Percentiles rank a stretch among this genome's conserved stretches.
phyloP scores from a whole-genome alignment of 2,888 invertebrate genomes.

The Drosophila setosimentum region DNA sequence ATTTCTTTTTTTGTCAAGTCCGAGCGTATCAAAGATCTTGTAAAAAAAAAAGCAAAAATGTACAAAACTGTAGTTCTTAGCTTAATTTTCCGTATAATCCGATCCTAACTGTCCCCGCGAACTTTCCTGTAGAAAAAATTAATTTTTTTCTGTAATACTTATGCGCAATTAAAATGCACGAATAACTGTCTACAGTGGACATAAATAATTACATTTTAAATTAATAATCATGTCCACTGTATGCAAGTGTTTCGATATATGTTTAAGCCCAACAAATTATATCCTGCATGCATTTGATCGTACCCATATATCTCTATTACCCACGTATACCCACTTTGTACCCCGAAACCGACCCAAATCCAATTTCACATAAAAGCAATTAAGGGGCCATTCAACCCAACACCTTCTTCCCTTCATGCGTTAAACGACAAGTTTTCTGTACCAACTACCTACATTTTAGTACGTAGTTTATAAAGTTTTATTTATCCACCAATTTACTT shows the following conservation, averaged over 20 bases:
- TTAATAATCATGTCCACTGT: conserved; percentile 19
- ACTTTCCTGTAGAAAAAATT: conserved; percentile 29
- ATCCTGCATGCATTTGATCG: conserved; percentile 57
- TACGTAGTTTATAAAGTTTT: conserved; percentile 29
- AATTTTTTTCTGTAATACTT: conserved; percentile 2
- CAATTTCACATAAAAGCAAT: conserved; percentile 22
- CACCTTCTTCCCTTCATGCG: conserved; percentile 18
- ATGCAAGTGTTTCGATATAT: conserved; percentile 6
- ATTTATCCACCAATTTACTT: conserved; percentile 51
- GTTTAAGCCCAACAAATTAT: conserved; percentile 15
- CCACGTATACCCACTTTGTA: conserved; percentile 5
- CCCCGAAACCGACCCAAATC: conserved; percentile 27
- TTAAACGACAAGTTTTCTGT: conserved; percentile 19
- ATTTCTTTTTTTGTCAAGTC: conserved; percentile 42
- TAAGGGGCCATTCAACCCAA: conserved; percentile 23
- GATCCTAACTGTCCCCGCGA: conserved; percentile 50
- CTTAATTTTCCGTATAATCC: conserved; percentile 57
- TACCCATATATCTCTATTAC: conserved; percentile 3
- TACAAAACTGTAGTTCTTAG: conserved; percentile 61
- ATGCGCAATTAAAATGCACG: conserved; percentile 17
- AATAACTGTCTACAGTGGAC: conserved; percentile 28
- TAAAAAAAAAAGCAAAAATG: conserved; percentile 31
- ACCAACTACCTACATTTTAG: conserved; percentile 15
- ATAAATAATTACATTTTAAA: background rate
- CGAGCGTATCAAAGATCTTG: conserved; percentile 34